These are phyloP conservation scores for Helicolenus hilgendorfi DNA, from an alignment of 2,797 vertebrate genomes.

Conservation along the genomic window DNA sequence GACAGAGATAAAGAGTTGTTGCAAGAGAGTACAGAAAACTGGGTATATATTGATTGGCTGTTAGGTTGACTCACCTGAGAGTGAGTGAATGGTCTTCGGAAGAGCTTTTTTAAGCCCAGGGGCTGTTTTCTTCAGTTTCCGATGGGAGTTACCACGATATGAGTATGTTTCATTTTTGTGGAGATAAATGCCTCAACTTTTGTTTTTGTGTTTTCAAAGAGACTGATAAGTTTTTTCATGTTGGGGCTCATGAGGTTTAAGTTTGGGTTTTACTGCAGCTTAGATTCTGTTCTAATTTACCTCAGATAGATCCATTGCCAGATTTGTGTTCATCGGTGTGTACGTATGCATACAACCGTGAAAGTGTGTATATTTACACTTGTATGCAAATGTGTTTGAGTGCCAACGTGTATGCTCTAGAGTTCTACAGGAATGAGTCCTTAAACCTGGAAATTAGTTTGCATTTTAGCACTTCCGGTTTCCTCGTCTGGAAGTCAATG, in stretches of 20 bases:
- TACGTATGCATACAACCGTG: not conserved
- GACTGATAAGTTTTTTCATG: not conserved
- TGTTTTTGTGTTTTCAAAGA: slow-evolving; percentile 57
- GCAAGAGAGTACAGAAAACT: slow-evolving; percentile 58
- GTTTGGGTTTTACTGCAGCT: slow-evolving; percentile 8
- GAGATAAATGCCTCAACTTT: slow-evolving; percentile 54
- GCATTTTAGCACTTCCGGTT: no score
- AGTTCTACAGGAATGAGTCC: no score
- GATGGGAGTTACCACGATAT: slow-evolving; percentile 41
- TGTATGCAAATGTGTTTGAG: slow-evolving; percentile 1
- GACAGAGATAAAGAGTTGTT: slow-evolving; percentile 56
- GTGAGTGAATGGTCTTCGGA: slow-evolving; percentile 52
- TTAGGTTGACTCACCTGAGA: slow-evolving; percentile 76
- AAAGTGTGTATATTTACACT: not conserved
- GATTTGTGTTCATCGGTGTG: not conserved
- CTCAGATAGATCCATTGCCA: not conserved
- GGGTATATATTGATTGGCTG: slow-evolving; percentile 75
- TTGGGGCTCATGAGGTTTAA: not conserved
- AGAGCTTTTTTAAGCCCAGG: slow-evolving; percentile 54
- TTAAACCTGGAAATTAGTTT: no score
- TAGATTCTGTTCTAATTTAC: not conserved
- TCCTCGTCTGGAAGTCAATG: no score
- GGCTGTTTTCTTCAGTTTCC: slow-evolving; percentile 56
- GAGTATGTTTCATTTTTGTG: slow-evolving; percentile 46
- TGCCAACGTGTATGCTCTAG: not conserved